Evolutionary conservation across 1,140 invertebrate genomes (phyloP), one percentile per base, ranked within the genome.

Genomic region (Oppia nitens): DNA sequence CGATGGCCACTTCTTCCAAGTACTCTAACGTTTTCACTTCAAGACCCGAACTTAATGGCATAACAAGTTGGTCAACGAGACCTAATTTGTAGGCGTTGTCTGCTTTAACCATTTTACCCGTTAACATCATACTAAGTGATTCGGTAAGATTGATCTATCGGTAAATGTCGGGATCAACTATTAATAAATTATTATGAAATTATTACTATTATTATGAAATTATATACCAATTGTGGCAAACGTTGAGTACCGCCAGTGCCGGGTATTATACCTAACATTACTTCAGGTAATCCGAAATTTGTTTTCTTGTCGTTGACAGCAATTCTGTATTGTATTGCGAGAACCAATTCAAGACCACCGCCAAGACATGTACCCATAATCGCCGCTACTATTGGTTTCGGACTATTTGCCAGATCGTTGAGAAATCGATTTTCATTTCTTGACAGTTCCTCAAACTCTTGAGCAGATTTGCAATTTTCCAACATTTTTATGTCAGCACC

Each of bases 281-380:
- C 91, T 78, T 98, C 94, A 14, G 92, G 94, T 58, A 91, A 67
- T 57, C 82, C 89, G 55, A 99, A 74, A 21, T 78, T 79, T 45
- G 95, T 97, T 70, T 91, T 92, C 62, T 79, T 79, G 68, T 91
- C 84, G 57, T 93, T 92, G 1, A 95, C 87, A 55, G 93, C 95
- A 64, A 99, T 83, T 62, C 95, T 77, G 69, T 97, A 98, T 66
- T 93, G 88, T 68, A 88, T 94, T 12, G 91, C 88, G 32, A 98
- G 72, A 0, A 89, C 91, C 27, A 90, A 79, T 76, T 98, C 95
- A 2, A 98, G 72, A 17, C 95, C 95, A 56, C 94, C 94, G 51
- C 95, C 95, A 51, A 99, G 76, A 74, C 93, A 98, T n/a, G 81
- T 78, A 3, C 95, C 95, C 77, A 87, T 87, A 62, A 99, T 96